Base-by-base conservation (phyloP, 2,888 invertebrate genomes). In the Zeuzera pyrina region DNA sequence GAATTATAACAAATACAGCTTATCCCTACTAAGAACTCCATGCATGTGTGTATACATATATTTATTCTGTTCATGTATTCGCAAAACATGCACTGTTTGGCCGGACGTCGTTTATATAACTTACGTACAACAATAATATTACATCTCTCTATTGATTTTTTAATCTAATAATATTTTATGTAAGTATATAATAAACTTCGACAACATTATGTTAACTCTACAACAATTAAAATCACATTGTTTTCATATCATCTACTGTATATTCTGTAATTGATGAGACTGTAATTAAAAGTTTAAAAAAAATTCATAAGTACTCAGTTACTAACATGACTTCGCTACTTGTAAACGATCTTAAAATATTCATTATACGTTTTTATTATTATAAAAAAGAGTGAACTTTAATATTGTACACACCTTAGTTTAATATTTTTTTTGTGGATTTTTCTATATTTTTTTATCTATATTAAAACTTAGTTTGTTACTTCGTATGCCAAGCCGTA, bases 301-400 rank as follows among this genome's bases (percentile, higher is more conserved):
- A 57, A 58, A 52, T 54, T 61, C 55, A 64, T 78, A 78, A 74
- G 74, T 78, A 78, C 73, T 70, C 63, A 57, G 67, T 66, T 65
- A 60, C 64, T 65, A 63, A 60, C 49, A 54, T 62, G 68, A 69
- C 63, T 63, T 46, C 43, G 26, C 34, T 35, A 76, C 63, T 65
- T 72, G 78, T 77, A 79, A 77, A 77, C 60, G 52, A 70, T 79
- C 73, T 74, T 79, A 81, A 77, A 81, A 79, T 78, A 81, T 76
- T 68, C 58, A 16, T 23, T 30, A 58, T 59, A 57, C 55, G 57
- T 52, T 55, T 55, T 53, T 52, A 63, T 57, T 60, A 63, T 52
- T 51, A 56, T 49, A 56, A 57, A 66, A 66, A 70, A 64, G 64
- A 70, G 61, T 61, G 60, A 58, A 66, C 73, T 74, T 68, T 71